Conservation (phyloP, 1,140 invertebrate species). For the Coptotermes formosanus region DNA sequence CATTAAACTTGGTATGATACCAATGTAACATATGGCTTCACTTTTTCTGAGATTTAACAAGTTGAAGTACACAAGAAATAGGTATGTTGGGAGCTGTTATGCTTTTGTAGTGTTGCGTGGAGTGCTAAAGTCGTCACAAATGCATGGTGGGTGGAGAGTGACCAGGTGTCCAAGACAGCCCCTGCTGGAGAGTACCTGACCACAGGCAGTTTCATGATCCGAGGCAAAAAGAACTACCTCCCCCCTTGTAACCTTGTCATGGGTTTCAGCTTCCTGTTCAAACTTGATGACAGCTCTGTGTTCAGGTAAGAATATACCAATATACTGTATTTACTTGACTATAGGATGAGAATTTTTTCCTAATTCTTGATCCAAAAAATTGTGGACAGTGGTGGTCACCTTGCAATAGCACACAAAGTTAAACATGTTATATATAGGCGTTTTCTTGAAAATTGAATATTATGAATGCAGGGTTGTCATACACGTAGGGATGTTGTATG, state of each 20-base stretch:
- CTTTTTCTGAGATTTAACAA: no score
- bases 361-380: not conserved
- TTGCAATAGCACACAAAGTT: no score
- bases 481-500: no score
- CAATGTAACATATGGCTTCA: no score
- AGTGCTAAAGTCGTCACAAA: constrained; percentile 92
- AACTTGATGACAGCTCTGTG: constrained; percentile 71
- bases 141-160: constrained; percentile 94
- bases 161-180: constrained; percentile 98
- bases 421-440: no score
- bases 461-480: no score
- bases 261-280: constrained; percentile 92
- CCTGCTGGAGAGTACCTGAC: constrained; percentile 95
- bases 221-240: constrained; percentile 97
- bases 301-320: constrained; percentile 35
- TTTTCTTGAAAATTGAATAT: no score
- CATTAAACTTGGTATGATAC: no score
- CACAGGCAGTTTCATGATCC: constrained; percentile 97
- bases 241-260: constrained; percentile 88
- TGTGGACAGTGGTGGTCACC: no score
- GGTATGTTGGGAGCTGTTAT: no score
- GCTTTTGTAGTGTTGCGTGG: constrained; percentile 79
- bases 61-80: no score
- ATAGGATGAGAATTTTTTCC: not conserved
- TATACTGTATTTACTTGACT: not conserved